Evolutionary conservation across 2,888 invertebrate genomes (phyloP).

Genomic region (Euclidia mi): DNA sequence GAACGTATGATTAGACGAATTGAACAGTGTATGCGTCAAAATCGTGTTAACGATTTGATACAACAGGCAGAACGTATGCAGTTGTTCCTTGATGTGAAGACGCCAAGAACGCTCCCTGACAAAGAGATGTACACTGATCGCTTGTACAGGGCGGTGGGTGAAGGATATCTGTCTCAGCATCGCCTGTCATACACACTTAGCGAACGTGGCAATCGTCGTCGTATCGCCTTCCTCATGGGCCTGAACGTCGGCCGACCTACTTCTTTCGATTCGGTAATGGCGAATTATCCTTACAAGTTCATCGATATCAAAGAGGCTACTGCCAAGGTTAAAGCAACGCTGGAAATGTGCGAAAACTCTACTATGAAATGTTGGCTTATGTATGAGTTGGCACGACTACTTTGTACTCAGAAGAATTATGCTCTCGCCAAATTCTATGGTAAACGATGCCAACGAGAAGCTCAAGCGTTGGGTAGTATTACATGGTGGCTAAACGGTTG

Average conservation of each 20-base stretch:
- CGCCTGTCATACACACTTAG: slow-evolving; percentile 83
- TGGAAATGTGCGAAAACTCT: slow-evolving; percentile 85
- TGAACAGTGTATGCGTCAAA: slow-evolving; percentile 75
- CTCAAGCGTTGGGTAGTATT: slow-evolving; percentile 74
- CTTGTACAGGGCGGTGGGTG: slow-evolving; percentile 81
- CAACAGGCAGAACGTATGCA: slow-evolving; percentile 85
- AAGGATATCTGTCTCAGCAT: slow-evolving; percentile 80
- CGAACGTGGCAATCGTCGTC: slow-evolving; percentile 82
- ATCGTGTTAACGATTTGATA: slow-evolving; percentile 79
- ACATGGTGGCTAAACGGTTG: slow-evolving; percentile 86
- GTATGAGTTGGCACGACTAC: slow-evolving; percentile 82
- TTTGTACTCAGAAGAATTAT: slow-evolving; percentile 82
- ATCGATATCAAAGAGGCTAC: slow-evolving; percentile 80
- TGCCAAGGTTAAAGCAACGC: slow-evolving; percentile 69
- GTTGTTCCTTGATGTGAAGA: slow-evolving; percentile 79
- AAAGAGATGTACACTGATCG: slow-evolving; percentile 82
- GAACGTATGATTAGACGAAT: slow-evolving; percentile 76
- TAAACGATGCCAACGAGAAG: slow-evolving; percentile 83
- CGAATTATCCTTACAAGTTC: slow-evolving; percentile 83
- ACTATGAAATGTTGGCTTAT: slow-evolving; percentile 86
- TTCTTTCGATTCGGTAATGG: slow-evolving; percentile 86
- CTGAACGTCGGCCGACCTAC: slow-evolving; percentile 78
- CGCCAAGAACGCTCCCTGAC: slow-evolving; percentile 80
- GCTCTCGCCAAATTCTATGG: slow-evolving; percentile 84
- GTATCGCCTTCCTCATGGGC: slow-evolving; percentile 85